Percentiles rank a stretch among this genome's conserved stretches.
phyloP scores from a whole-genome alignment of 2,797 vertebrate genomes.

The Danionella dracula region DNA sequence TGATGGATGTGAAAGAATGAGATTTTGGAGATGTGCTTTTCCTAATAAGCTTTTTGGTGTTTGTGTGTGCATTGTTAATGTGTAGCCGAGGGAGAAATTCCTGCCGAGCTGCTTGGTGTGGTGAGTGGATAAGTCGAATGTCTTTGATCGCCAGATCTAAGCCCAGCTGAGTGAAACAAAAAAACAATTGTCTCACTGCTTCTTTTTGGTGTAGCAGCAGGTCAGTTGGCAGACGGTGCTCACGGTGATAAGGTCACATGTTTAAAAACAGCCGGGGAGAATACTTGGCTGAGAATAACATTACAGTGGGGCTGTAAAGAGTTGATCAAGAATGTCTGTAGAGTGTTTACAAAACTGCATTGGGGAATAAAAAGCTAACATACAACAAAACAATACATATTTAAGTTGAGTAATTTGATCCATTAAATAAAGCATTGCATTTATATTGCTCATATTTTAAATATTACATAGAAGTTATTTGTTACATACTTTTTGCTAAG shows the following conservation, averaged over 20 bases:
- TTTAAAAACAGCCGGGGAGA: constrained; percentile 47
- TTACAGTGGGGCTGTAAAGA: neutral
- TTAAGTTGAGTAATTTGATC: too few species aligned
- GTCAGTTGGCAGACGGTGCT: constrained; percentile 50
- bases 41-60: constrained; percentile 41
- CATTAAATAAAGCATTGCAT: too few species aligned
- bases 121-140: constrained; percentile 15
- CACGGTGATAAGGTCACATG: constrained; percentile 53
- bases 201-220: constrained; percentile 22
- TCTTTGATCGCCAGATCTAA: constrained; percentile 28
- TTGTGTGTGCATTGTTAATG: constrained; percentile 4
- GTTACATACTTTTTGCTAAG: too few species aligned
- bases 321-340: constrained; percentile 49
- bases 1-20: constrained; percentile 37
- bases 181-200: constrained; percentile 34
- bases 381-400: too few species aligned
- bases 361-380: constrained; percentile 27
- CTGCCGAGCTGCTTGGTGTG: neutral
- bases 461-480: too few species aligned
- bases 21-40: constrained; percentile 29
- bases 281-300: constrained; percentile 18
- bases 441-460: too few species aligned
- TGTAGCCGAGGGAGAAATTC: constrained; percentile 4
- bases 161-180: constrained; percentile 51
- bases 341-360: constrained; percentile 40